Evolutionary conservation across 2,113 vertebrate species (phyloP).

Genomic region (Enhydra lutris): DNA sequence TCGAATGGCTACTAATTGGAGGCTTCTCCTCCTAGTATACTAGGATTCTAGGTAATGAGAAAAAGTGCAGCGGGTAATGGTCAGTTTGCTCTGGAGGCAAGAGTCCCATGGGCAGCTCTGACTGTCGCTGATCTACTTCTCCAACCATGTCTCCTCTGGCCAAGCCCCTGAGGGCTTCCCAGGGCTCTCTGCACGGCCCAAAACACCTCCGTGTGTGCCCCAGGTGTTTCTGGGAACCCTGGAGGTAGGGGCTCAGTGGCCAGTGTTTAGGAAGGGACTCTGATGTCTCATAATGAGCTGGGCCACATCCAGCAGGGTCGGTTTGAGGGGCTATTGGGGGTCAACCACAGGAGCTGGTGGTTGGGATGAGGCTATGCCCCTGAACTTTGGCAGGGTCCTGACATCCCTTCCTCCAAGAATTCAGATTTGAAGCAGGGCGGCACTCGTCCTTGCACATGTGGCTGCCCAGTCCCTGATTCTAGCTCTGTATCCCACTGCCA

Average conservation of each 20-base stretch:
- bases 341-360: no score
- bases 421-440: neutral
- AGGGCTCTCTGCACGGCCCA: no score
- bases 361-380: neutral
- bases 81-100: neutral
- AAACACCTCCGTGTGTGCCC: neutral
- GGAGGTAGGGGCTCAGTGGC: neutral
- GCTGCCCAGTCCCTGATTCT: fast-evolving
- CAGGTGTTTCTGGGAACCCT: neutral
- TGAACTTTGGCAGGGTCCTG: neutral
- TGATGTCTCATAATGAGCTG: neutral
- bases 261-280: neutral
- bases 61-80: neutral
- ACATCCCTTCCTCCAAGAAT: neutral
- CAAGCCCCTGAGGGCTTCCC: neutral
- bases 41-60: neutral
- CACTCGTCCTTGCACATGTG: fast-evolving
- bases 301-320: neutral
- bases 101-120: neutral
- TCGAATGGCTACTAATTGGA: no score
- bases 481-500: fast-evolving
- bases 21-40: neutral
- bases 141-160: neutral
- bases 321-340: neutral
- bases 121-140: fast-evolving